Percentiles rank a stretch among this genome's conserved stretches.
phyloP scores from a whole-genome alignment of 2,888 invertebrate genomes.

The Seladonia tumulorum region DNA sequence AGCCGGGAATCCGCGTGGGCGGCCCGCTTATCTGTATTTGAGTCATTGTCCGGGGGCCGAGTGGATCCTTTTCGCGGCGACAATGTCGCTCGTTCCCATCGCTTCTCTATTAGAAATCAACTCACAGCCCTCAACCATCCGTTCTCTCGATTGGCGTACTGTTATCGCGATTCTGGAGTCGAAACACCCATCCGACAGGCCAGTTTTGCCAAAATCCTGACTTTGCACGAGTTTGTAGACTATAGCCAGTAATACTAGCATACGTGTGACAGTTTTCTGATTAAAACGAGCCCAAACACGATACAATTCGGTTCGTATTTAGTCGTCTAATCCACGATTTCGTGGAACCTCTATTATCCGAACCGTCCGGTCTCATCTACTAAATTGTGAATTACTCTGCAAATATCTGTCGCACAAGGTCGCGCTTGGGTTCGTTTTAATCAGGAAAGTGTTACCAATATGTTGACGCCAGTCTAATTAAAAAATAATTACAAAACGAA shows the following conservation, averaged over 20 bases:
- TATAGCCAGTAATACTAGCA: accelerated
- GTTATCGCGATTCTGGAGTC: not conserved
- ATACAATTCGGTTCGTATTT: not conserved
- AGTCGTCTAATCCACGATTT: not conserved
- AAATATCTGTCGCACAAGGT: not conserved
- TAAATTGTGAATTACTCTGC: not conserved
- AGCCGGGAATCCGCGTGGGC: conserved; percentile 57
- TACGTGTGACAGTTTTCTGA: not conserved
- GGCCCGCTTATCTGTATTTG: conserved; percentile 69
- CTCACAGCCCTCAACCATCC: conserved; percentile 31
- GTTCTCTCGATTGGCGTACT: not conserved
- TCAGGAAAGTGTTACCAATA: not conserved
- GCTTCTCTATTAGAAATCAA: conserved; percentile 53
- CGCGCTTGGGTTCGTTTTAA: not conserved
- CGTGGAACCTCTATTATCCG: not conserved
- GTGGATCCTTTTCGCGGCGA: conserved; percentile 49
- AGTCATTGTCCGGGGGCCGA: conserved; percentile 64
- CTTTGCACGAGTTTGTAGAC: not conserved
- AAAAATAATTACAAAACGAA: too few species aligned
- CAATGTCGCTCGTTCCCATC: conserved; percentile 44
- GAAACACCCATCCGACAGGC: not conserved
- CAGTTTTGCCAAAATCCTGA: not conserved
- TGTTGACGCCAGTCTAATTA: not conserved
- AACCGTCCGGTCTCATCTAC: not conserved
- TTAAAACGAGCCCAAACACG: not conserved